Evolutionary conservation across 2,888 invertebrate genomes (phyloP).

Genomic region (Graphium colonna): DNA sequence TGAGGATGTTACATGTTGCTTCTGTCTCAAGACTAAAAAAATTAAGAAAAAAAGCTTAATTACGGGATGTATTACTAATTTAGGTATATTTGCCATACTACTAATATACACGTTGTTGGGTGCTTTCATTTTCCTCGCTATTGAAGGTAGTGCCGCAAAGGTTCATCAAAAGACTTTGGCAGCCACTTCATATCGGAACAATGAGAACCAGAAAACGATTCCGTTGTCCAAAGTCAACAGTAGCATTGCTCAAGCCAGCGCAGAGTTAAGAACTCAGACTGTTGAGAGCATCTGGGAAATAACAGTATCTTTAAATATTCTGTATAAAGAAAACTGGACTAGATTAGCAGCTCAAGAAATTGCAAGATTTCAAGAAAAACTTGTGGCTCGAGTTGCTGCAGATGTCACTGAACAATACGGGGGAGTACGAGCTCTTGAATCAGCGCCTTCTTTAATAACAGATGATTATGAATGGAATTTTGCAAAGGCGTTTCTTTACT

Average conservation of each 20-base stretch:
- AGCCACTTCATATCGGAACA: slow-evolving; percentile 69
- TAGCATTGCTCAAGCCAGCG: slow-evolving; percentile 64
- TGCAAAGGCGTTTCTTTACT: slow-evolving; percentile 95
- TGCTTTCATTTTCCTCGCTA: slow-evolving; percentile 91
- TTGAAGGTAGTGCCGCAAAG: slow-evolving; percentile 84
- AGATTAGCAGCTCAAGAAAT: slow-evolving; percentile 85
- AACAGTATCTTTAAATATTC: slow-evolving; percentile 90
- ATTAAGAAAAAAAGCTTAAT: slow-evolving; percentile 71
- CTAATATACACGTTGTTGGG: slow-evolving; percentile 87
- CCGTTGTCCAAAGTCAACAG: slow-evolving; percentile 57
- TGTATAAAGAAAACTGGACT: slow-evolving; percentile 95
- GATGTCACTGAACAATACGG: slow-evolving; percentile 83
- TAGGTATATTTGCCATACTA: slow-evolving; percentile 89
- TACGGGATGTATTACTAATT: slow-evolving; percentile 87
- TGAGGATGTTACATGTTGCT: slow-evolving; percentile 67
- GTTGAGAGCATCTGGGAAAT: slow-evolving; percentile 97
- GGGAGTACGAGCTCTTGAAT: slow-evolving; percentile 67
- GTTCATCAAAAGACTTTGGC: slow-evolving; percentile 75
- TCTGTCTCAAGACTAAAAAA: slow-evolving; percentile 72
- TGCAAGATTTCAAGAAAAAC: slow-evolving; percentile 88
- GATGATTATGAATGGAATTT: slow-evolving; percentile 91
- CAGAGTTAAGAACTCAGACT: slow-evolving; percentile 77
- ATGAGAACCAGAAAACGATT: slow-evolving; percentile 55
- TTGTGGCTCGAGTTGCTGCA: slow-evolving; percentile 87
- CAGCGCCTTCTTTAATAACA: slow-evolving; percentile 58